These are phyloP conservation scores for Pristionchus exspectatus DNA, from an alignment of 2,888 invertebrate species.

Conservation along the genomic window DNA sequence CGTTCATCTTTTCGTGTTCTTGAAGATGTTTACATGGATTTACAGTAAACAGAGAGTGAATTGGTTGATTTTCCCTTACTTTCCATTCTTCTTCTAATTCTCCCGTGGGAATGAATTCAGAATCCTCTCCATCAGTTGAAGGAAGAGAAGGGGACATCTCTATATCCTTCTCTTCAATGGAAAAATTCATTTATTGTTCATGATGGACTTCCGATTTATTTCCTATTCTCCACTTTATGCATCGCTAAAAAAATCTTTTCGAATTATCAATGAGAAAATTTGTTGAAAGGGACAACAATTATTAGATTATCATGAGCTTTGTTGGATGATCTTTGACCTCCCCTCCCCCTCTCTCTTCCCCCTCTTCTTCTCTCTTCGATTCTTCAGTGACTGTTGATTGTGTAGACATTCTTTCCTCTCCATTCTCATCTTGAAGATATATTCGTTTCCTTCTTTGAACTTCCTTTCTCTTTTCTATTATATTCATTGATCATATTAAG, in stretches of 20 bases:
- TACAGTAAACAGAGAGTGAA: constrained; percentile 32
- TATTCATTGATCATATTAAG: background rate
- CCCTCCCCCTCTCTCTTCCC: background rate
- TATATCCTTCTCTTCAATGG: background rate
- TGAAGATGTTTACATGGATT: constrained; percentile 1
- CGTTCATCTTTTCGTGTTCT: background rate
- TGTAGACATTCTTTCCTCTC: background rate
- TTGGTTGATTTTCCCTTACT: constrained; percentile 41
- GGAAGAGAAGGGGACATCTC: background rate
- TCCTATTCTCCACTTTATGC: background rate
- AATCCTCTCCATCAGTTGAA: constrained; percentile 6
- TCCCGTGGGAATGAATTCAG: constrained; percentile 45
- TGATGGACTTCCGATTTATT: background rate
- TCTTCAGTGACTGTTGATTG: constrained; percentile 6
- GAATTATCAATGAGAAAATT: background rate
- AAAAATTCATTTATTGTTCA: background rate
- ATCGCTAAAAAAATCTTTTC: background rate
- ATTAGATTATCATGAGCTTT: background rate
- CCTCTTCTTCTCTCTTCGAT: constrained; percentile 1
- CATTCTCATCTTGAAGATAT: constrained; percentile 18
- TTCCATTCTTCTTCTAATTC: constrained; percentile 40
- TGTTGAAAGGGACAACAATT: background rate
- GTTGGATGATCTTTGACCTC: constrained; percentile 1
- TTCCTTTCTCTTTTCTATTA: background rate
- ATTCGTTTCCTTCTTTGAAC: background rate